Evolutionary conservation across 2,797 vertebrate genomes (phyloP).

Genomic region (Bradypus variegatus): DNA sequence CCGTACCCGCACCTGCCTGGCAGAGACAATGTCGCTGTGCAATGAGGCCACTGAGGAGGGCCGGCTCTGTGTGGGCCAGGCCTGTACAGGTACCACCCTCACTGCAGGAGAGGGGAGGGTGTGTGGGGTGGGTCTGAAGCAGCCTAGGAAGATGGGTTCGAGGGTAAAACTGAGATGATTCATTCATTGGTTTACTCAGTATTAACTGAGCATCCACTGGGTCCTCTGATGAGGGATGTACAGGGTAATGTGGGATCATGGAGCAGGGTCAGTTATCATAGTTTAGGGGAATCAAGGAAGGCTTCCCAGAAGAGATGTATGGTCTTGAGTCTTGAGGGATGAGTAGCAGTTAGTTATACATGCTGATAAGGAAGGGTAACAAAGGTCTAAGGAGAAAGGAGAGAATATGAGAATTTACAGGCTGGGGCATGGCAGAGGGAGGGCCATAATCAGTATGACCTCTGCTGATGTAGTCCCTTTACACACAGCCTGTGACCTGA

Average conservation of each 20-base stretch:
- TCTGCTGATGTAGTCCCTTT: constrained; percentile 11
- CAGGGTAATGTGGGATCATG: neutral
- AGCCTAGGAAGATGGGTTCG: neutral
- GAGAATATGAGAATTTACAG: neutral
- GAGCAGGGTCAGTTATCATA: neutral
- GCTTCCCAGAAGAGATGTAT: neutral
- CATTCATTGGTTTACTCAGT: neutral
- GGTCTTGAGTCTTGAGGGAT: neutral
- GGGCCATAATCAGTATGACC: neutral
- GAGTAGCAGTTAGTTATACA: neutral
- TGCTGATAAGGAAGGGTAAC: neutral
- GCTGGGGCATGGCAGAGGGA: neutral
- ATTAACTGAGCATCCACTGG: neutral
- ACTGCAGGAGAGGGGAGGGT: neutral
- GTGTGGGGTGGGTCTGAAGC: neutral
- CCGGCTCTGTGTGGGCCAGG: constrained; percentile 80
- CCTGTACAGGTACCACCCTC: constrained; percentile 76
- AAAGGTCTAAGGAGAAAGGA: neutral
- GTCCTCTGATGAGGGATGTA: neutral
- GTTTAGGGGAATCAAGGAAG: neutral
- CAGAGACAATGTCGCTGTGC: constrained; percentile 76
- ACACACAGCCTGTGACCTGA: constrained; percentile 81
- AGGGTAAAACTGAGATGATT: neutral
- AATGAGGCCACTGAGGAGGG: constrained; percentile 83
- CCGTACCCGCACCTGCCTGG: constrained; percentile 84